A percentile compares a stretch with the other conserved stretches of the same genome.
Evolutionary conservation across 2,888 invertebrate genomes (phyloP).

Genomic region (Alloscopus bannaensis): DNA sequence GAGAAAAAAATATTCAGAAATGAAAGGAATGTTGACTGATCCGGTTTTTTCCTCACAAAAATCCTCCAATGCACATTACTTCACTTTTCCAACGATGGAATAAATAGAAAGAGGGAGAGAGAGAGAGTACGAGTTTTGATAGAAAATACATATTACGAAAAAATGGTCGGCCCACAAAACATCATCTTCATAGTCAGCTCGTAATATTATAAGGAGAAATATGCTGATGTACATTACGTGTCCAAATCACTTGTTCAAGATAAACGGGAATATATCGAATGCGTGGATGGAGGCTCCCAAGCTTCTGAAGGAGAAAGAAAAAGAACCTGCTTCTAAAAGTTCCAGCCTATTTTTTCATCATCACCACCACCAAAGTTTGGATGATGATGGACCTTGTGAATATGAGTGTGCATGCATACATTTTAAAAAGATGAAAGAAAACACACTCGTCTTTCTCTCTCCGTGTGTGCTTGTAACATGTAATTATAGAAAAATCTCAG

Average conservation of each 20-base stretch:
- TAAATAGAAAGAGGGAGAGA: not conserved
- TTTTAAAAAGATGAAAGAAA: slow-evolving; percentile 32
- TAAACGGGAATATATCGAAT: not conserved
- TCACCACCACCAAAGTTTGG: slow-evolving; percentile 15
- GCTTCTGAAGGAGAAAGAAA: slow-evolving; percentile 57
- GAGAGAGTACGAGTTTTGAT: not conserved
- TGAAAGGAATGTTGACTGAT: slow-evolving; percentile 58
- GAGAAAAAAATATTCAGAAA: slow-evolving; percentile 23
- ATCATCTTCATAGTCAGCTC: slow-evolving; percentile 21
- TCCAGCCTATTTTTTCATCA: slow-evolving; percentile 52
- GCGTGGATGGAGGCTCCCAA: too few relatives aligned
- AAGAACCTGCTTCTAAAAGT: slow-evolving; percentile 60
- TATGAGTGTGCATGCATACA: slow-evolving; percentile 46
- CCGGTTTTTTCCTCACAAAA: slow-evolving; percentile 51
- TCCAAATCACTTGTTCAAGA: too few relatives aligned
- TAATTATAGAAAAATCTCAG: slow-evolving; percentile 67
- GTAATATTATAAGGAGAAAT: slow-evolving; percentile 20
- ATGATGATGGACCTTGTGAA: slow-evolving; percentile 58
- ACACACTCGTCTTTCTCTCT: too few relatives aligned
- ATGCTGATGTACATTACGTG: slow-evolving; percentile 55
- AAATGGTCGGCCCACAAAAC: slow-evolving; percentile 51
- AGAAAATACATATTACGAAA: slow-evolving; percentile 24
- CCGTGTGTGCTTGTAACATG: slow-evolving; percentile 56
- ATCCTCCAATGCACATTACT: not conserved
- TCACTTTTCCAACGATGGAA: too few relatives aligned